Percentiles rank a stretch among this genome's conserved stretches.
phyloP scores from a whole-genome alignment of 2,888 invertebrate genomes.

The Macroteleia sp. region DNA sequence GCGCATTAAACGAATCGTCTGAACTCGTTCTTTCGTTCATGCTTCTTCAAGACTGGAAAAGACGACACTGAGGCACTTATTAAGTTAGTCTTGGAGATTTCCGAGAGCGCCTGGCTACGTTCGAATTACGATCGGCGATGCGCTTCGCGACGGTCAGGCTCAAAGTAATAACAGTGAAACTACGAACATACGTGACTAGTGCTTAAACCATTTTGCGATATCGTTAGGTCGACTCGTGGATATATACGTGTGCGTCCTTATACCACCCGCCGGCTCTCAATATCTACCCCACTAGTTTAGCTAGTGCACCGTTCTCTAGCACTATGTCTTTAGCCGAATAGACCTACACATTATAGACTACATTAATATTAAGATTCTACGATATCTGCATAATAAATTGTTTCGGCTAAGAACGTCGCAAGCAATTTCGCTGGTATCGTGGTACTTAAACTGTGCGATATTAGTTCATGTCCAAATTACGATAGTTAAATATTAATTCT shows the following conservation, averaged over 20 bases:
- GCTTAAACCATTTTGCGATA: conserved; percentile 77
- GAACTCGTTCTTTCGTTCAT: conserved; percentile 8
- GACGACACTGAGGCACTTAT: conserved; percentile 73
- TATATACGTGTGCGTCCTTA: conserved; percentile 28
- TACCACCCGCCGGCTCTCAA: conserved; percentile 66
- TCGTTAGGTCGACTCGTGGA: conserved; percentile 53
- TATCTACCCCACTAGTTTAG: conserved; percentile 20
- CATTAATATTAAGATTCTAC: conserved; percentile 50
- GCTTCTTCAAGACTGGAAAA: conserved; percentile 55
- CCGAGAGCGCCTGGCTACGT: conserved; percentile 70
- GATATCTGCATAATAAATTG: conserved; percentile 49
- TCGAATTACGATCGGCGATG: conserved; percentile 74
- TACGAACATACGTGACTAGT: conserved; percentile 76
- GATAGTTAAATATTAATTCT: too few species aligned
- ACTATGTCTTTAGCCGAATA: conserved; percentile 23
- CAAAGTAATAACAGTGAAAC: conserved; percentile 80
- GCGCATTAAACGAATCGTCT: conserved; percentile 57
- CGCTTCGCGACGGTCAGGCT: conserved; percentile 65
- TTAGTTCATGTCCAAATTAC: conserved; percentile 6
- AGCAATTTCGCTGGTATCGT: conserved; percentile 32
- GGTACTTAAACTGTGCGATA: conserved; percentile 13
- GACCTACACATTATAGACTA: conserved; percentile 30
- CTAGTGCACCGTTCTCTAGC: not conserved
- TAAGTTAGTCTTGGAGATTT: conserved; percentile 77
- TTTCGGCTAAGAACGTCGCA: conserved; percentile 38